Base-by-base conservation (phyloP, 30 jellyfish, hydroid and myxozoan genomes). In the Aurelia sp. region DNA sequence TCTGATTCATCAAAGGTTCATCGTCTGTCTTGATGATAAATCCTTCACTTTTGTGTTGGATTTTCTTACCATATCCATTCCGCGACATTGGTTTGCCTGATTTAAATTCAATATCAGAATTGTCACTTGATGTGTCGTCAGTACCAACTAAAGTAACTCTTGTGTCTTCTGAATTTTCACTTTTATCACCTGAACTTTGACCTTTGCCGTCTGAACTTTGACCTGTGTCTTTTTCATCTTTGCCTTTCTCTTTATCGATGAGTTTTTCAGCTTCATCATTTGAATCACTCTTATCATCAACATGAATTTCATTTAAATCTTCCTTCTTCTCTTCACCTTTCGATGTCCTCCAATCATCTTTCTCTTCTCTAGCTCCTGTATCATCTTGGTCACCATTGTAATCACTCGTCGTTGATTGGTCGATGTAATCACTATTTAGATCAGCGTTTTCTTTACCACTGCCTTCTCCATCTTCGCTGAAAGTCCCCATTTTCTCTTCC, bases 61-160 rank as follows among this genome's bases (percentile, higher is more conserved):
- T 74, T 18, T 72, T 50, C 22, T 20, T 11, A 6, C 13, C 12
- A 23, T 5, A 11, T 27, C 74, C 62, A 4, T 20, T 30, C 33
- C 86, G 40, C 7, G 86, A 76, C 65, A 76, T 58, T n/a, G 86
- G 86, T 3, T 21, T 35, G 52, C 86, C 86, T 16, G 86, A 57
- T 1, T 62, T 20, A 40, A 76, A 22, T 59, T 40, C 52, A 74
- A 76, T 76, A 37, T 59, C 76, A 44, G 55, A 44, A 44, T 44
- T 44, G 55, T 44, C 55, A 44, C 55, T 9, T 0, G 55, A 9
- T 7, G 55, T 44, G 15, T 44, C 55, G 16, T 44, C 55, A 44
- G 55, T 44, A n/a, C 61, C 51, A 31, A 74, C 58, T 11, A 15
- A 0, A 13, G 40, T 60, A 13, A 30, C 74, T 0, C 13, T 37